phyloP scores from a whole-genome alignment of 2,797 vertebrate species.

The Sebastes iracundus region DNA sequence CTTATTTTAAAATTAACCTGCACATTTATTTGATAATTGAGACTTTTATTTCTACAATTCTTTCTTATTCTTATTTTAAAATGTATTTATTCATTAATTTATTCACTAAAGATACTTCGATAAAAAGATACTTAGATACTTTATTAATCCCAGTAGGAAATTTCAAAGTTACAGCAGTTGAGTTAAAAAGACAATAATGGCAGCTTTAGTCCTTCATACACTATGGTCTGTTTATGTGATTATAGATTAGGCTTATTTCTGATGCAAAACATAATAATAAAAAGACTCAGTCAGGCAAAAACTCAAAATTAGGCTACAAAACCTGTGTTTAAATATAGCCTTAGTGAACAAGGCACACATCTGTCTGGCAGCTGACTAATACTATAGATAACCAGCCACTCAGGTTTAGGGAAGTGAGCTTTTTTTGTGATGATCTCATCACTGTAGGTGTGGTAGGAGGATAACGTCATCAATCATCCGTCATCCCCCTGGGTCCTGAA shows the following conservation, averaged over 20 bases:
- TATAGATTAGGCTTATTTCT: no score
- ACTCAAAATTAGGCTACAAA: background rate
- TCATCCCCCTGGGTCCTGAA: conserved; percentile 2
- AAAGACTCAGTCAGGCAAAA: no score
- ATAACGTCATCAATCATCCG: conserved; percentile 23
- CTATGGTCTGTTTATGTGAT: background rate
- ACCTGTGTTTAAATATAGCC: background rate
- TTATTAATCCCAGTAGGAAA: background rate
- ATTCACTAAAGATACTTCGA: no score
- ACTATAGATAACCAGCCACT: background rate
- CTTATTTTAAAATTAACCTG: background rate
- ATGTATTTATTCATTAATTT: background rate
- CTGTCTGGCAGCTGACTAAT: background rate
- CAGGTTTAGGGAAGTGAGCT: background rate
- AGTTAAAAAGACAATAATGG: background rate
- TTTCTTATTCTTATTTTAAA: background rate
- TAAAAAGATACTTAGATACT: background rate
- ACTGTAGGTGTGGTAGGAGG: conserved; percentile 20
- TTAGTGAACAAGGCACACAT: background rate
- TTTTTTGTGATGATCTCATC: conserved; percentile 54
- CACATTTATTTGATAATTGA: background rate
- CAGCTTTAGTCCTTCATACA: background rate
- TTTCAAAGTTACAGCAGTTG: background rate
- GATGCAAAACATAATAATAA: no score
- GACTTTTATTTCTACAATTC: no score